Conservation (phyloP, 2,888 invertebrate genomes). For the Nowickia ferox region DNA sequence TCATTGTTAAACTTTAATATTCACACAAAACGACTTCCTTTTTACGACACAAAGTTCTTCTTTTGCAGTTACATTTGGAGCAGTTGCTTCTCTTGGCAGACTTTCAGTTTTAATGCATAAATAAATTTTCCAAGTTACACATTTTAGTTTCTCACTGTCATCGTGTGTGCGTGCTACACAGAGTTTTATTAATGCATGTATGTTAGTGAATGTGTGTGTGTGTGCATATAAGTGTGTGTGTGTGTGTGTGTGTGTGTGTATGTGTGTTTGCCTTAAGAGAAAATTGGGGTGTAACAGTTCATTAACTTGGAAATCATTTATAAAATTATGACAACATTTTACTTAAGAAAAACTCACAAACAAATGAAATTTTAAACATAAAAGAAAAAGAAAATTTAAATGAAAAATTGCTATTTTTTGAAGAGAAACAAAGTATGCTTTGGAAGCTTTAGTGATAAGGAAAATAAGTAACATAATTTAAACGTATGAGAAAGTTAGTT, state of each 20-base stretch:
- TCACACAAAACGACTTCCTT: conserved; percentile 54
- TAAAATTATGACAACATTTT: conserved; percentile 67
- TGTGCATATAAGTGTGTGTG: background rate
- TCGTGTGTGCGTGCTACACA: background rate
- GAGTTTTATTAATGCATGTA: background rate
- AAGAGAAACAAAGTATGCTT: too few relatives aligned
- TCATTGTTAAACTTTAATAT: conserved; percentile 36
- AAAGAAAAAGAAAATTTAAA: background rate
- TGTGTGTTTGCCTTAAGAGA: background rate
- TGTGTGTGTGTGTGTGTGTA: conserved; percentile 1
- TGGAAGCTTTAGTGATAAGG: too few relatives aligned
- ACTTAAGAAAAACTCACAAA: conserved; percentile 4
- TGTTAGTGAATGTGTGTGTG: background rate
- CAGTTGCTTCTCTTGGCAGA: background rate
- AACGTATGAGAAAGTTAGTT: too few relatives aligned
- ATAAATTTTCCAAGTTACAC: conserved; percentile 47
- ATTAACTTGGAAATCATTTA: conserved; percentile 69
- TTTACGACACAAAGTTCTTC: background rate
- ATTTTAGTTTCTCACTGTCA: background rate
- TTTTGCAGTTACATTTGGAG: background rate
- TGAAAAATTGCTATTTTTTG: background rate
- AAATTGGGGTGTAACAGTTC: conserved; percentile 59
- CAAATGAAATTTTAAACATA: conserved; percentile 43
- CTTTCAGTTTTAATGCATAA: conserved; percentile 61
- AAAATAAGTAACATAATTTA: too few relatives aligned